These are phyloP conservation scores for Malacosoma neustria DNA, from an alignment of 2,888 invertebrate genomes.

Conservation along the genomic window DNA sequence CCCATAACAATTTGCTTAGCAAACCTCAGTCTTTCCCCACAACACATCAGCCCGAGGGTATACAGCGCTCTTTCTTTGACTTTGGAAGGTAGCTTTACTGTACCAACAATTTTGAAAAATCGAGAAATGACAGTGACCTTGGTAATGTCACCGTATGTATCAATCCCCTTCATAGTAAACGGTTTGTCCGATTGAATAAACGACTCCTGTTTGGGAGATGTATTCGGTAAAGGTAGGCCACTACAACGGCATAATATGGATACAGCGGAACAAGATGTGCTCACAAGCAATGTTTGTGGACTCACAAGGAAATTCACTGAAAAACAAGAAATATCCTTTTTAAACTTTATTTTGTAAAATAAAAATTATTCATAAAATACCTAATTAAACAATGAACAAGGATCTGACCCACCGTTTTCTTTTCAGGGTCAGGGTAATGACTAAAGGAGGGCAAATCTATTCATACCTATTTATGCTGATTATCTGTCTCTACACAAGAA, in stretches of 20 bases:
- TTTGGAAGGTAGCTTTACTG: slow-evolving; percentile 80
- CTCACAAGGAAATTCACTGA: slow-evolving; percentile 79
- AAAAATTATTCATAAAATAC: too few relatives aligned
- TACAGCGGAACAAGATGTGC: slow-evolving; percentile 81
- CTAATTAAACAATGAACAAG: too few relatives aligned
- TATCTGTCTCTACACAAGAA: too few relatives aligned
- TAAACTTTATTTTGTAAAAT: too few relatives aligned
- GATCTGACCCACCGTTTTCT: too few relatives aligned
- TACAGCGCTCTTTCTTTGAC: slow-evolving; percentile 85
- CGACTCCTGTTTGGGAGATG: slow-evolving; percentile 47
- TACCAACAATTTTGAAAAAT: slow-evolving; percentile 82
- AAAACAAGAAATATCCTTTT: too few relatives aligned
- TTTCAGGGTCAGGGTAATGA: too few relatives aligned
- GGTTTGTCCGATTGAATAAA: slow-evolving; percentile 45
- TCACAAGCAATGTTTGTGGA: slow-evolving; percentile 76
- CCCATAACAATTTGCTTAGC: slow-evolving; percentile 82
- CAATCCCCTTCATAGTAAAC: slow-evolving; percentile 37
- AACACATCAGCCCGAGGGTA: slow-evolving; percentile 85
- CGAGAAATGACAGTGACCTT: slow-evolving; percentile 82
- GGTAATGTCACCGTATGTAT: slow-evolving; percentile 54
- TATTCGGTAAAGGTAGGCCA: slow-evolving; percentile 78
- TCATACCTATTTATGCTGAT: too few relatives aligned
- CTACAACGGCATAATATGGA: slow-evolving; percentile 81
- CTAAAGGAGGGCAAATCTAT: too few relatives aligned
- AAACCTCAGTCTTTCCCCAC: slow-evolving; percentile 86